phyloP scores from a whole-genome alignment of 1,140 invertebrate species.

The Adelges cooleyi region DNA sequence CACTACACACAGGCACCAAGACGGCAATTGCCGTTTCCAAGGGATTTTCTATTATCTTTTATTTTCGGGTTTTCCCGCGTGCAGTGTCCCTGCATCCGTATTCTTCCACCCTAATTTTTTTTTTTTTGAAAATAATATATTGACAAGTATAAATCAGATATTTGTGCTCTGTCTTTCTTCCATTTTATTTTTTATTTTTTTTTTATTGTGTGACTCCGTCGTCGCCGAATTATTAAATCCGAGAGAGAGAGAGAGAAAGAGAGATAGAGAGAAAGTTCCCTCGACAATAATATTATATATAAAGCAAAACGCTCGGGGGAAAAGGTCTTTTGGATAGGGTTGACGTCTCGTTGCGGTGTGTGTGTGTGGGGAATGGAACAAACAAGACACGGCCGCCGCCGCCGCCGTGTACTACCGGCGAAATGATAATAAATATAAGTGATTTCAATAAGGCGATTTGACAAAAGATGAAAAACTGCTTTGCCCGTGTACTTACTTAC shows the following conservation, averaged over 20 bases:
- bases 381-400: neutral
- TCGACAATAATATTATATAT: too few species aligned
- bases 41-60: constrained; percentile 6
- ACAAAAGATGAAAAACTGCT: constrained; percentile 28
- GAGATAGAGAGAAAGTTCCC: constrained; percentile 12
- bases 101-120: neutral
- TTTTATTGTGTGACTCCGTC: neutral
- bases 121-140: constrained; percentile 16
- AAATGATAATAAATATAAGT: constrained; percentile 29
- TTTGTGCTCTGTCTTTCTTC: neutral
- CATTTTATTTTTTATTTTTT: neutral
- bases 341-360: constrained; percentile 13
- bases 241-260: neutral
- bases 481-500: neutral
- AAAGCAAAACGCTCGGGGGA: constrained; percentile 25
- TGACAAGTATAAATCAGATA: constrained; percentile 26
- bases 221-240: constrained; percentile 21
- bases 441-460: constrained; percentile 25
- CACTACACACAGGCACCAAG: constrained; percentile 10
- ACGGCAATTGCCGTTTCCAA: constrained; percentile 6
- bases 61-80: neutral
- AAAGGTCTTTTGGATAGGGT: constrained; percentile 23
- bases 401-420: neutral
- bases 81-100: neutral
- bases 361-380: constrained; percentile 17